Conservation (phyloP, 1,140 invertebrate species). For the Papilio polyxenes region DNA sequence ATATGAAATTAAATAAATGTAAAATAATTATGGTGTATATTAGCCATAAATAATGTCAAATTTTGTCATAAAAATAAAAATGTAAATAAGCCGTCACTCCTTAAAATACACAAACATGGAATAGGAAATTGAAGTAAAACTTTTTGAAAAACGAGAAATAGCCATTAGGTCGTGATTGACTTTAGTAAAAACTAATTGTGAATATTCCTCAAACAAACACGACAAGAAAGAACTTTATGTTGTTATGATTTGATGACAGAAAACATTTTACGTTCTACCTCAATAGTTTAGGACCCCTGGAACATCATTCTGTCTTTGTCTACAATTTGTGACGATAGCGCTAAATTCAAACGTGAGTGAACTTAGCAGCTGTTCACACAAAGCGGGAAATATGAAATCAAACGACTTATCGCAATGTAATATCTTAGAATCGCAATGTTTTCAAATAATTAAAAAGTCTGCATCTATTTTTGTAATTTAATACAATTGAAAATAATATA, state of each 20-base stretch:
- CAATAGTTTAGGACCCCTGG: slow-evolving; percentile 55
- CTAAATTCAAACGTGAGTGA: slow-evolving; percentile 62
- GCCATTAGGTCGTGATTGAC: not conserved
- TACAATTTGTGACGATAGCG: slow-evolving; percentile 53
- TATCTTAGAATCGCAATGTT: not conserved
- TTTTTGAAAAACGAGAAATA: not conserved
- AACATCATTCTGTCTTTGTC: slow-evolving; percentile 56
- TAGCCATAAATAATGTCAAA: not conserved
- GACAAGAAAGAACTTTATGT: not conserved
- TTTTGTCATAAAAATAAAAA: not conserved
- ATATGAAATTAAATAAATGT: not conserved
- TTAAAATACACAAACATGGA: not conserved
- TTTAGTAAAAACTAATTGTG: slow-evolving; percentile 1
- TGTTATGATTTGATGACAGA: not conserved
- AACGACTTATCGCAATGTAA: slow-evolving; percentile 17
- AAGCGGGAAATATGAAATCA: slow-evolving; percentile 64
- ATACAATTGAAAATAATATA: not conserved
- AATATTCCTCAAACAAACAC: not conserved
- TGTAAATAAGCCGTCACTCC: not conserved
- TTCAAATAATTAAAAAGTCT: not conserved
- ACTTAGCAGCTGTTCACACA: slow-evolving; percentile 50
- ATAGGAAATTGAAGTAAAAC: slow-evolving; percentile 26
- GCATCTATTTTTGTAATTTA: not conserved
- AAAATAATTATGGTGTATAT: not conserved
- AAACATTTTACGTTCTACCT: not conserved